A percentile compares a stretch with the other conserved stretches of the same genome.
These are phyloP conservation scores for Sebastes fasciatus DNA, from an alignment of 2,113 vertebrate species.

Conservation along the genomic window DNA sequence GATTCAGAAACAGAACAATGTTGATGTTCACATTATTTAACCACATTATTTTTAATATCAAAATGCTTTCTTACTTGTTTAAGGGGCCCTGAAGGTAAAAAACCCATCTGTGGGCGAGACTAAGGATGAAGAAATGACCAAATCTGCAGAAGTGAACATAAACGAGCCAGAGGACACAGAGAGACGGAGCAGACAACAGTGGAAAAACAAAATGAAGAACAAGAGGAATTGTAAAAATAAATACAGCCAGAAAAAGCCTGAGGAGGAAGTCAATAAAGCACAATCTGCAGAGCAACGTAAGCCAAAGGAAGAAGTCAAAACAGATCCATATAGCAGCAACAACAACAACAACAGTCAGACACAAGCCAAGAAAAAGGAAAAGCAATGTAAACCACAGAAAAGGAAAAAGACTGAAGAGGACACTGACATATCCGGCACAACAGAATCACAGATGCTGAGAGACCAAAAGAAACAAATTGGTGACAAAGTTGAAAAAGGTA, in stretches of 20 bases:
- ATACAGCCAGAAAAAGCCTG: conserved; percentile 52
- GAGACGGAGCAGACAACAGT: conserved; percentile 76
- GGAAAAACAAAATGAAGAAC: conserved; percentile 85
- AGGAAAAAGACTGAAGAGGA: conserved; percentile 29
- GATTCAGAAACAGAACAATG: not conserved
- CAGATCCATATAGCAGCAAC: conserved; percentile 8
- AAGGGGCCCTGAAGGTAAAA: conserved; percentile 37
- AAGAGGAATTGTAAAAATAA: conserved; percentile 83
- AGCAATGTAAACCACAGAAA: conserved; percentile 49
- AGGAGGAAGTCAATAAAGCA: conserved; percentile 29
- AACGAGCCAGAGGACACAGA: conserved; percentile 33
- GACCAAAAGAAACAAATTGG: conserved; percentile 4
- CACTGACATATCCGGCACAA: not conserved
- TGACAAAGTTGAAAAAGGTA: not conserved
- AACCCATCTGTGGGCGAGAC: not conserved
- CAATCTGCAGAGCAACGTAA: not conserved
- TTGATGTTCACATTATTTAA: not conserved
- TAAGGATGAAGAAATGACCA: not conserved
- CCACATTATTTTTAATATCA: not conserved
- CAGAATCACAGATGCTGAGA: conserved; percentile 1
- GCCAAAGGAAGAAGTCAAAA: conserved; percentile 18
- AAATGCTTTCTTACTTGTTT: not conserved
- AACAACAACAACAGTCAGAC: conserved; percentile 13
- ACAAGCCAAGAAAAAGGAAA: conserved; percentile 25
- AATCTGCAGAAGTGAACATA: not conserved